phyloP scores from a whole-genome alignment of 2,113 vertebrate species.

The Tragelaphus scriptus region DNA sequence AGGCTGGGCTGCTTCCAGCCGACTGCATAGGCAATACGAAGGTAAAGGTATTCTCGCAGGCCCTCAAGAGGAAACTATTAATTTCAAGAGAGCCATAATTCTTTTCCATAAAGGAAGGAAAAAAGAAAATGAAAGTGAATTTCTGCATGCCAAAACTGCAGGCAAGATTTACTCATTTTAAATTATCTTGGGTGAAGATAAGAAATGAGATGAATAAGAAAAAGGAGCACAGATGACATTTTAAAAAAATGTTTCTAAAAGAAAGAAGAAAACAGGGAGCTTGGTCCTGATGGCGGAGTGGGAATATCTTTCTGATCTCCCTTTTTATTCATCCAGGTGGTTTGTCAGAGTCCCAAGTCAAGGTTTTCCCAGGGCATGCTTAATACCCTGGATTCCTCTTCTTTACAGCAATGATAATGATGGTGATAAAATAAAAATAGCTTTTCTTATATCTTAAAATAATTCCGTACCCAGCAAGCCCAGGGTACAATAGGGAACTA shows the following conservation, averaged over 20 bases:
- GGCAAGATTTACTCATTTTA: neutral
- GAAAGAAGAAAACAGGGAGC: neutral
- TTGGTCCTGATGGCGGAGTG: neutral
- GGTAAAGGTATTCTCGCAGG: neutral
- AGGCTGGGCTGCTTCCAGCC: neutral
- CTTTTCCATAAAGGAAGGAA: neutral
- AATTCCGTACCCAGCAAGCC: neutral
- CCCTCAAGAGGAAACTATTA: neutral
- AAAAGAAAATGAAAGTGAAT: neutral
- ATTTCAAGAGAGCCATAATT: neutral
- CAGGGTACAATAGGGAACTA: neutral
- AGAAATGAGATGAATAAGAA: neutral
- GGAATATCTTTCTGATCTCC: neutral
- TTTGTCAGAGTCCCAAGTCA: neutral
- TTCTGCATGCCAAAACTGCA: neutral
- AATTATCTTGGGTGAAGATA: constrained; percentile 18
- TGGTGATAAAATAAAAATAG: constrained; percentile 10
- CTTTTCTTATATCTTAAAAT: neutral
- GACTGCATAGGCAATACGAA: rapidly evolving
- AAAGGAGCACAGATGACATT: neutral
- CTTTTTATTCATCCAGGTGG: neutral
- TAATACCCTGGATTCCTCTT: neutral
- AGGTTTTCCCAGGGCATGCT: neutral
- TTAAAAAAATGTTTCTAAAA: neutral
- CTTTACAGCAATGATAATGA: neutral